Evolutionary conservation across 30 jellyfish, hydroid and myxozoan genomes (phyloP).

Genomic region (Hydractinia symbiolongicarpus): DNA sequence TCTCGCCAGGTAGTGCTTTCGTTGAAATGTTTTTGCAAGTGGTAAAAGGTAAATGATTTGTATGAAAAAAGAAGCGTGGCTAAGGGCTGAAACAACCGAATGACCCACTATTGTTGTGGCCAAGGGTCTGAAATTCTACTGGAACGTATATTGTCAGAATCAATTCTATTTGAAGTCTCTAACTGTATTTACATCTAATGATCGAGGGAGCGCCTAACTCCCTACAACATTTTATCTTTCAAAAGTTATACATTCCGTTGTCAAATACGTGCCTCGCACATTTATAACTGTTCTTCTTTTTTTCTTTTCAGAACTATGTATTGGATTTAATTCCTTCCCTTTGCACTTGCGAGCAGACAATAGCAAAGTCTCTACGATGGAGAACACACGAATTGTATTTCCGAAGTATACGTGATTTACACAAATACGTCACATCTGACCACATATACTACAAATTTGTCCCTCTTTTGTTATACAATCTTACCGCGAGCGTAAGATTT

Average conservation of each 20-base stretch:
- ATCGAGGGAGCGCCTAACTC: no score
- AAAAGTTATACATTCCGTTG: no score
- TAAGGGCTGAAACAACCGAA: no score
- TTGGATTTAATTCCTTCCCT: slow-evolving; percentile 63
- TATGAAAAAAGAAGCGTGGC: no score
- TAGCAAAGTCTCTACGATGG: slow-evolving; percentile 64
- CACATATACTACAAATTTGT: slow-evolving; percentile 66
- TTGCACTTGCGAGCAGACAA: slow-evolving; percentile 45
- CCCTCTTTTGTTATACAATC: slow-evolving; percentile 54
- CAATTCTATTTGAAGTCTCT: no score
- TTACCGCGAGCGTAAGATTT: slow-evolving; percentile 58
- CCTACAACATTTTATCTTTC: no score
- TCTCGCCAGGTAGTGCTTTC: background rate
- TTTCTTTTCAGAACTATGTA: slow-evolving; percentile 39
- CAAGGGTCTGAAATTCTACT: no score
- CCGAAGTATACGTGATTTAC: slow-evolving; percentile 47
- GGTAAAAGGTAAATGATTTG: background rate
- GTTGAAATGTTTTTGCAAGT: no score
- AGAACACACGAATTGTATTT: slow-evolving; percentile 59
- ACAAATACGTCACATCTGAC: slow-evolving; percentile 54
- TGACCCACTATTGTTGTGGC: no score
- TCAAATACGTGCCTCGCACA: no score
- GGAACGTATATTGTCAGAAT: no score
- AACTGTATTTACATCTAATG: no score
- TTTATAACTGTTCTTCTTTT: background rate